Evolutionary conservation across 2,888 invertebrate genomes (phyloP).

Genomic region (Tipula helvola): DNA sequence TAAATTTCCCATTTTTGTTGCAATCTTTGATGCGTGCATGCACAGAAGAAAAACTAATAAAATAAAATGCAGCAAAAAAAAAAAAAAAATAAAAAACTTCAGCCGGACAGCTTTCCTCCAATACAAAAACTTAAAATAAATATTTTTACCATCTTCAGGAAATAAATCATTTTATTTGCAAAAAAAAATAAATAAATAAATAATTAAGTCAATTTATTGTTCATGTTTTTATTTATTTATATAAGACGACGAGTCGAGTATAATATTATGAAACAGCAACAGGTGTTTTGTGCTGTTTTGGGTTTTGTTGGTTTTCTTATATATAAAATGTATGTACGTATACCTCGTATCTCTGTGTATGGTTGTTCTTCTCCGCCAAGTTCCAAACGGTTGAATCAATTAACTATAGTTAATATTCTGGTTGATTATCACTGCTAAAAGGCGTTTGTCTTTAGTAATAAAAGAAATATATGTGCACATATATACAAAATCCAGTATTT

Average conservation of each 20-base stretch:
- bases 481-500: conserved; percentile 5
- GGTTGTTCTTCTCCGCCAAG: not conserved
- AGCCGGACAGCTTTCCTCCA: not conserved
- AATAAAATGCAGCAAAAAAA: not conserved
- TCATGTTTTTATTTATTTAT: not conserved
- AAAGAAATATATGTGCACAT: not conserved
- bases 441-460: not conserved
- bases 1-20: not conserved
- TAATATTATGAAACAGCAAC: not conserved
- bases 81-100: not conserved
- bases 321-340: not conserved
- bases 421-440: conserved; percentile 4
- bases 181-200: not conserved
- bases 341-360: not conserved
- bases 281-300: not conserved
- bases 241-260: not conserved
- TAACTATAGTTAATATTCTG: not conserved
- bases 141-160: not conserved
- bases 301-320: not conserved
- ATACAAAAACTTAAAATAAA: not conserved
- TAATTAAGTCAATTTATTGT: not conserved
- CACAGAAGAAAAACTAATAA: not conserved
- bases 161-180: not conserved
- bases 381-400: not conserved
- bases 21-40: not conserved